Conservation (phyloP, 2,113 vertebrate genomes). For the Tachuris rubrigastra region DNA sequence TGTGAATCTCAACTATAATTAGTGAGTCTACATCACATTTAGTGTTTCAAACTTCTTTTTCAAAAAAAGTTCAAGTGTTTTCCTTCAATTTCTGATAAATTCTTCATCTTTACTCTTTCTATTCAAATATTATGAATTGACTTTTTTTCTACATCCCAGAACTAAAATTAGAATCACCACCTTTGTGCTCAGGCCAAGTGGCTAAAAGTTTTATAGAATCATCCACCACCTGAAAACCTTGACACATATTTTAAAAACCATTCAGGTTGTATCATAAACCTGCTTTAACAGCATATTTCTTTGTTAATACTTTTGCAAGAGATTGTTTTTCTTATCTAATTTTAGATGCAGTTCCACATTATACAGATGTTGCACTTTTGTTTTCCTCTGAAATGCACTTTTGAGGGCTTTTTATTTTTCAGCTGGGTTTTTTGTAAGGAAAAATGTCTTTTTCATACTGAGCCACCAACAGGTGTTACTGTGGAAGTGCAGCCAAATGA, state of each 20-base stretch:
- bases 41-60: neutral
- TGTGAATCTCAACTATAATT: neutral
- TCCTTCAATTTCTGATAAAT: neutral
- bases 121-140: neutral
- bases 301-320: neutral
- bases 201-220: neutral
- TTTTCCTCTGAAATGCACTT: neutral
- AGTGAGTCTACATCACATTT: neutral
- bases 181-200: neutral
- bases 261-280: neutral
- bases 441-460: neutral
- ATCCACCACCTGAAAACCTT: neutral
- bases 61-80: neutral
- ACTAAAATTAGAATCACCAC: neutral
- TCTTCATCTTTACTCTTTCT: neutral
- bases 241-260: neutral
- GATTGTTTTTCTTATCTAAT: neutral
- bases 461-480: neutral
- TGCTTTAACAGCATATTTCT: neutral
- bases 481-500: neutral
- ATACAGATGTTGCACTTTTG: neutral
- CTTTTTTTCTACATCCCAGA: neutral
- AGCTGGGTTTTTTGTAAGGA: neutral
- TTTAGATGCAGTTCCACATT: conserved; percentile 8
- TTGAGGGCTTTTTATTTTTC: neutral